phyloP scores from a whole-genome alignment of 2,888 invertebrate species.

The Galerucella calmariensis region DNA sequence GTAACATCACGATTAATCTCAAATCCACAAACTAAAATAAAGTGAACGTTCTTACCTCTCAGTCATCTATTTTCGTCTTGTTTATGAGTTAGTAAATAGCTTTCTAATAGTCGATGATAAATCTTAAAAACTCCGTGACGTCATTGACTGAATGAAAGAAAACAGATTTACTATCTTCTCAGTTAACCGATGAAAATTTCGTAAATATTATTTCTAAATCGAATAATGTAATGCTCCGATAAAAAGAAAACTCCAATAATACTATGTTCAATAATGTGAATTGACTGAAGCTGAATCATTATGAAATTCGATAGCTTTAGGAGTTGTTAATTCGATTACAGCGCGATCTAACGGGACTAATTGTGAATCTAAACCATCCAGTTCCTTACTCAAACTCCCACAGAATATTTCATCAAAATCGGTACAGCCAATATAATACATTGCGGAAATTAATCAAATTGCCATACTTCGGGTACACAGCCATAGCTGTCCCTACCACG shows the following conservation, averaged over 20 bases:
- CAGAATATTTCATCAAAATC: too few relatives aligned
- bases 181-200: background rate
- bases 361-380: too few relatives aligned
- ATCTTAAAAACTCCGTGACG: constrained; percentile 16
- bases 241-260: background rate
- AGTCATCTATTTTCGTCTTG: constrained; percentile 17
- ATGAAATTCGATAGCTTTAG: too few relatives aligned
- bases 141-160: constrained; percentile 9
- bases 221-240: background rate
- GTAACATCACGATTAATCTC: background rate
- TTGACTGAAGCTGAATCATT: background rate
- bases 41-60: constrained; percentile 1
- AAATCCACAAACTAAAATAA: constrained; percentile 10
- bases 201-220: constrained; percentile 6
- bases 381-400: too few relatives aligned
- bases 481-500: too few relatives aligned
- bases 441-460: too few relatives aligned
- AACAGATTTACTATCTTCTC: constrained; percentile 3
- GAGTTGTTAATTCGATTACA: too few relatives aligned
- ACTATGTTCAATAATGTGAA: background rate
- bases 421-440: too few relatives aligned
- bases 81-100: constrained; percentile 15
- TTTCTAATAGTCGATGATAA: constrained; percentile 3
- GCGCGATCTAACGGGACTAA: too few relatives aligned
- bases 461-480: too few relatives aligned